Evolutionary conservation across 2,113 vertebrate species (phyloP).

Genomic region (Phylloscopus whistleri): DNA sequence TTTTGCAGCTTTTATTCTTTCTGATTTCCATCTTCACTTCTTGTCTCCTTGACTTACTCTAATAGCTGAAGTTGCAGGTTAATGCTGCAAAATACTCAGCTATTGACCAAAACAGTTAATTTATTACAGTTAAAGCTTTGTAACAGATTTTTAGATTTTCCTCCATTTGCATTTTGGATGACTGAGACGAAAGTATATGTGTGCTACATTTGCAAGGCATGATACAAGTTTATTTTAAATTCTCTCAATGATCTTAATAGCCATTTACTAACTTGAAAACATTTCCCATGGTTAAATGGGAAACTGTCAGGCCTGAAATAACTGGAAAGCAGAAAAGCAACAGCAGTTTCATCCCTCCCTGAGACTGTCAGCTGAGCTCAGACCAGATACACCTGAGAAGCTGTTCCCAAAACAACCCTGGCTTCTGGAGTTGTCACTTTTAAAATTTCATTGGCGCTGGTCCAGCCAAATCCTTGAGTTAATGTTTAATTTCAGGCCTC

Average conservation of each 20-base stretch:
- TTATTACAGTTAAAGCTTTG: background rate
- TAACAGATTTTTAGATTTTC: background rate
- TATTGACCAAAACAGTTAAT: background rate
- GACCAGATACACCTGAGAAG: background rate
- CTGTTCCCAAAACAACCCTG: background rate
- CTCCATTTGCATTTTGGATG: background rate
- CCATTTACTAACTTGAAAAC: background rate
- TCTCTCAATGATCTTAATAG: background rate
- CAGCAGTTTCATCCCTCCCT: background rate
- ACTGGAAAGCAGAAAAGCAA: background rate
- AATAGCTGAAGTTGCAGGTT: background rate
- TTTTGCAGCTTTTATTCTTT: slow-evolving; percentile 19
- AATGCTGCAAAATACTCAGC: background rate
- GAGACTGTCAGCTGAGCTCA: background rate
- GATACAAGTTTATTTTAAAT: background rate
- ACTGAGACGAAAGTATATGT: background rate
- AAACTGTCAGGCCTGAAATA: background rate
- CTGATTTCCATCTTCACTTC: slow-evolving; percentile 21
- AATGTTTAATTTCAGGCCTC: slow-evolving; percentile 19
- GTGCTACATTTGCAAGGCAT: background rate
- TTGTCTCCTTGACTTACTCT: slow-evolving; percentile 4
- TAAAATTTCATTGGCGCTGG: background rate
- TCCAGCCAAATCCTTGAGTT: slow-evolving; percentile 21
- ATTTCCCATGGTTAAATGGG: background rate
- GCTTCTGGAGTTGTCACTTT: background rate